Conservation (phyloP, 2,113 vertebrate species). For the Indicator indicator region DNA sequence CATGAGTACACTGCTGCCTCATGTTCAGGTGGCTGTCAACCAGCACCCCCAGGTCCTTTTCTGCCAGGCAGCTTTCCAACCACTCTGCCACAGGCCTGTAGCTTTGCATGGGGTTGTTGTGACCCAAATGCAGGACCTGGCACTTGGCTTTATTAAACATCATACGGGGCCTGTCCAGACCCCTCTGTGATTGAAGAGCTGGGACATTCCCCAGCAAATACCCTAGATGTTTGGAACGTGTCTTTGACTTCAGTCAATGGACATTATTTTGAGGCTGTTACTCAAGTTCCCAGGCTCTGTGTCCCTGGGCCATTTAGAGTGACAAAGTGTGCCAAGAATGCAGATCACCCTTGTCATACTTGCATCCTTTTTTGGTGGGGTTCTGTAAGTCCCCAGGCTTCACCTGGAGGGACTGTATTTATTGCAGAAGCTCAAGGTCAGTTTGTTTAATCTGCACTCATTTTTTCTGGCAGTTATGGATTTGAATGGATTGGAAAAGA, state of each 20-base stretch:
- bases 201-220: not conserved
- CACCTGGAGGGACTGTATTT: not conserved
- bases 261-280: not conserved
- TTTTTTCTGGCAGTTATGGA: not conserved
- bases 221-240: not conserved
- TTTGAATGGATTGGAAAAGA: not conserved
- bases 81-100: too few relatives aligned
- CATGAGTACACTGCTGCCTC: too few relatives aligned
- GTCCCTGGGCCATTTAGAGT: not conserved
- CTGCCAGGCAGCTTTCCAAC: too few relatives aligned
- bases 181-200: not conserved
- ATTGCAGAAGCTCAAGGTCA: not conserved
- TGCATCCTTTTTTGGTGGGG: not conserved
- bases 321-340: not conserved
- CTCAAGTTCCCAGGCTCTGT: not conserved
- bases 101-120: too few relatives aligned
- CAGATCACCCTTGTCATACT: not conserved
- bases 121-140: too few relatives aligned
- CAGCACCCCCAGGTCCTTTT: too few relatives aligned
- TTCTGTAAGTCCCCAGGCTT: not conserved
- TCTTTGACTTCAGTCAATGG: not conserved
- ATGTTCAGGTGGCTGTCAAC: too few relatives aligned
- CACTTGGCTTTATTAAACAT: too few relatives aligned
- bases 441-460: not conserved
- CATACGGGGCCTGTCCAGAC: too few relatives aligned